These are phyloP conservation scores for Homalodisca vitripennis DNA, from an alignment of 1,140 invertebrate species.

Conservation along the genomic window DNA sequence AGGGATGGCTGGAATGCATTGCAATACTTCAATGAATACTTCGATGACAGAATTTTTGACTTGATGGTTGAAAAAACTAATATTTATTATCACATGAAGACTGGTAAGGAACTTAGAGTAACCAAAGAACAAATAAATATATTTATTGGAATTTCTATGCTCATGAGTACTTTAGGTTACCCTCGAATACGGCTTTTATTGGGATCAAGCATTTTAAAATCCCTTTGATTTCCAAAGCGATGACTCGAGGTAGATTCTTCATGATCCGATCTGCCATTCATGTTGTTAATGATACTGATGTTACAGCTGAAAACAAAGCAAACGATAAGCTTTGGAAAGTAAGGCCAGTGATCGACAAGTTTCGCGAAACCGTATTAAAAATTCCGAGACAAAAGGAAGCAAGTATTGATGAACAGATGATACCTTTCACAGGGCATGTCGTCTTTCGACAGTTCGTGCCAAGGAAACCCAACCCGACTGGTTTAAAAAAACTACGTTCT, in stretches of 20 bases:
- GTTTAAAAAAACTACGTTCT: slow-evolving; percentile 34
- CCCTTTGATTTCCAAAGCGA: slow-evolving; percentile 20
- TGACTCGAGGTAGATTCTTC: slow-evolving; percentile 32
- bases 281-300: slow-evolving; percentile 21
- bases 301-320: slow-evolving; percentile 20
- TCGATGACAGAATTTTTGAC: slow-evolving; percentile 31
- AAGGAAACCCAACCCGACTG: slow-evolving; percentile 39
- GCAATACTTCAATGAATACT: slow-evolving; percentile 29
- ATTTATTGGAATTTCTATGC: slow-evolving; percentile 29
- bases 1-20: slow-evolving; percentile 27
- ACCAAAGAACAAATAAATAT: too few relatives aligned
- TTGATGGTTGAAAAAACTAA: slow-evolving; percentile 27
- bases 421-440: slow-evolving; percentile 39
- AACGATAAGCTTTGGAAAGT: slow-evolving; percentile 31
- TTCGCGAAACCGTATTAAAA: slow-evolving; percentile 25
- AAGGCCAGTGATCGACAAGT: slow-evolving; percentile 25
- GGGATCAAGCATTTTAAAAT: slow-evolving; percentile 25
- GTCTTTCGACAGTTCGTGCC: slow-evolving; percentile 36
- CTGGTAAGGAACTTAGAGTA: slow-evolving; percentile 26
- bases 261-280: slow-evolving; percentile 25
- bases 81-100: slow-evolving; percentile 17
- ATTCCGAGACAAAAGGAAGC: slow-evolving; percentile 17
- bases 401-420: slow-evolving; percentile 43
- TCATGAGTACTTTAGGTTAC: slow-evolving; percentile 29
- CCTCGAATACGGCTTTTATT: slow-evolving; percentile 33